Conservation (phyloP, 2,797 vertebrate genomes). For the Champsocephalus gunnari region DNA sequence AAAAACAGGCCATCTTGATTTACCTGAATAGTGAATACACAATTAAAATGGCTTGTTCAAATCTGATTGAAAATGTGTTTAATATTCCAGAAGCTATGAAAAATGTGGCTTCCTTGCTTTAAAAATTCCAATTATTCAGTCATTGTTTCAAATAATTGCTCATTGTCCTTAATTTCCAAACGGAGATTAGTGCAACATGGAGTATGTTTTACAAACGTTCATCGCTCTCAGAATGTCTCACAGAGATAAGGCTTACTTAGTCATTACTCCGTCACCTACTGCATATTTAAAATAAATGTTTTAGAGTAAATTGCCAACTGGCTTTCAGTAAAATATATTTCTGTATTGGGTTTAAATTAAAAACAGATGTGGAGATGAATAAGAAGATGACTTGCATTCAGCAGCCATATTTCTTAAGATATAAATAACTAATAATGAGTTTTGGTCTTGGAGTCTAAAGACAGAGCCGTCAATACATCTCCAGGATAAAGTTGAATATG, state of each 20-base stretch:
- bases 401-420: constrained; percentile 45
- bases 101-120: not conserved
- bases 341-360: constrained; percentile 21
- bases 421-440: constrained; percentile 44
- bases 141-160: too few species aligned
- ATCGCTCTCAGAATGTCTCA: not conserved
- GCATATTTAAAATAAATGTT: not conserved
- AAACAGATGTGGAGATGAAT: constrained; percentile 58
- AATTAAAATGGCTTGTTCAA: too few species aligned
- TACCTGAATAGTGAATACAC: not conserved
- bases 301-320: not conserved
- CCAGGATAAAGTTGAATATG: constrained; percentile 6
- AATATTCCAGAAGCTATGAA: not conserved
- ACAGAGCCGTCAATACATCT: constrained; percentile 43
- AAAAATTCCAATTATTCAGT: not conserved
- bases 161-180: not conserved
- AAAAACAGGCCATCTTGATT: not conserved
- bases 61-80: not conserved
- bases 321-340: constrained; percentile 16
- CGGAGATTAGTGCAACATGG: not conserved
- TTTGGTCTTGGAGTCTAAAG: constrained; percentile 32
- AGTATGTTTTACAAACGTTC: not conserved
- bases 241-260: not conserved
- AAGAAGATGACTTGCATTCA: constrained; percentile 23
- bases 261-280: not conserved